Evolutionary conservation across 2,113 vertebrate genomes (phyloP).

Genomic region (Perca flavescens): DNA sequence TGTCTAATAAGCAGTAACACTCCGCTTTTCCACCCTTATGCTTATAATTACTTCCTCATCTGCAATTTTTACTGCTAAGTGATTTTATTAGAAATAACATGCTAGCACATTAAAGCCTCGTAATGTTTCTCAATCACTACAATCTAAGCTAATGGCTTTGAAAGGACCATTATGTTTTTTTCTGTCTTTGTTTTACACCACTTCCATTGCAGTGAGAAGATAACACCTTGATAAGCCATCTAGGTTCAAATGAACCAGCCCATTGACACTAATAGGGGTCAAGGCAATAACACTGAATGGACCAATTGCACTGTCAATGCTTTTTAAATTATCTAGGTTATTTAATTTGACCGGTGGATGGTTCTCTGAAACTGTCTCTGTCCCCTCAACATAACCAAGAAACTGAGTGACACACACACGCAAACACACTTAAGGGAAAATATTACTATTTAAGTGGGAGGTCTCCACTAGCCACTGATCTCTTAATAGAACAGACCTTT

Average conservation of each 20-base stretch:
- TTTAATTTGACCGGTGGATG: constrained; percentile 98
- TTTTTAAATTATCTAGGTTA: constrained; percentile 98
- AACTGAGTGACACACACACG: constrained; percentile 42
- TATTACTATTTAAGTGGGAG: constrained; percentile 96
- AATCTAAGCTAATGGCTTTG: constrained; percentile 70
- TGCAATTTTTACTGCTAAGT: constrained; percentile 69
- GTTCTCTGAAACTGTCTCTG: constrained; percentile 83
- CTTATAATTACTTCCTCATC: constrained; percentile 70
- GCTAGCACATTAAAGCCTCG: constrained; percentile 59
- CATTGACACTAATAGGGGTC: constrained; percentile 95
- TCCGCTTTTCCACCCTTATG: constrained; percentile 37
- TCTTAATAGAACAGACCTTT: constrained; percentile 97
- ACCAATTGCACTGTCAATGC: constrained; percentile 96
- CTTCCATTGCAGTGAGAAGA: constrained; percentile 84
- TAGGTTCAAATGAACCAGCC: constrained; percentile 88
- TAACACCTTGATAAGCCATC: constrained; percentile 87
- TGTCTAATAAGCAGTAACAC: constrained; percentile 64
- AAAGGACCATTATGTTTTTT: constrained; percentile 65
- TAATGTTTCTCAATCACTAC: constrained; percentile 66
- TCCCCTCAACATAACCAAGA: constrained; percentile 84
- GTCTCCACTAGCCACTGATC: constrained; percentile 95
- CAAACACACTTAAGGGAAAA: constrained; percentile 54
- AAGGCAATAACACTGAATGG: constrained; percentile 95
- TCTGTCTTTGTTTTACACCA: constrained; percentile 68
- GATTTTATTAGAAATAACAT: constrained; percentile 69